Evolutionary conservation across 23 tunicate species (phyloP).

Genomic region (Halocynthia aurantium): DNA sequence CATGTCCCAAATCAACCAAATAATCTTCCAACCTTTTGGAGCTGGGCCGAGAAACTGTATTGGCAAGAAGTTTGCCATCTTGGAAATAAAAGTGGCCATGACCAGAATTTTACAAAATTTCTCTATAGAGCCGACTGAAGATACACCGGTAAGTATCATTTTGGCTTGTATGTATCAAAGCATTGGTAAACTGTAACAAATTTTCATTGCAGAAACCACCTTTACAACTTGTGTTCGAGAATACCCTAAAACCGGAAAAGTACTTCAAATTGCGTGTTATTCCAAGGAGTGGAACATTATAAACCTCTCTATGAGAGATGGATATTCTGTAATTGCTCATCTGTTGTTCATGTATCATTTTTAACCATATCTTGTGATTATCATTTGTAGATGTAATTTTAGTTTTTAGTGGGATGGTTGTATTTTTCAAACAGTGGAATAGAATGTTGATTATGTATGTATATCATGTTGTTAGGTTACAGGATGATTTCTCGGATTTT

Average conservation of each 20-base stretch:
- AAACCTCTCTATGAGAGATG: too few relatives aligned
- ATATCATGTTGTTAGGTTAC: too few relatives aligned
- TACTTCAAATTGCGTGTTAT: constrained; percentile 14
- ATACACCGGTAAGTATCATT: constrained; percentile 36
- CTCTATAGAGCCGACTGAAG: constrained; percentile 22
- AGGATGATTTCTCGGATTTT: too few relatives aligned
- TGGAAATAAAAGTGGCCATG: constrained; percentile 45
- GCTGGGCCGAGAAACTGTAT: constrained; percentile 58
- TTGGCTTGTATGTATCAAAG: background rate
- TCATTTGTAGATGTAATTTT: too few relatives aligned
- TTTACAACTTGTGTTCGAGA: constrained; percentile 23
- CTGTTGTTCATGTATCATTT: too few relatives aligned
- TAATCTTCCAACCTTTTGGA: constrained; percentile 58
- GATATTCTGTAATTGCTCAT: too few relatives aligned
- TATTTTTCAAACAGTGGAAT: too few relatives aligned
- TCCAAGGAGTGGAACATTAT: background rate
- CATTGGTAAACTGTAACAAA: too few relatives aligned
- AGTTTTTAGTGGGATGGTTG: too few relatives aligned
- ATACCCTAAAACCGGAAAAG: constrained; percentile 31
- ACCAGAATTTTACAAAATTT: constrained; percentile 29
- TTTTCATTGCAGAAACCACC: constrained; percentile 24
- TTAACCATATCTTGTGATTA: too few relatives aligned
- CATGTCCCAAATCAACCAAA: constrained; percentile 46
- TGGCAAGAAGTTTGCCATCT: constrained; percentile 47
- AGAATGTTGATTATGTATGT: too few relatives aligned